Evolutionary conservation across 2,888 invertebrate genomes (phyloP).

Genomic region (Lepidocyrtinus sp.): DNA sequence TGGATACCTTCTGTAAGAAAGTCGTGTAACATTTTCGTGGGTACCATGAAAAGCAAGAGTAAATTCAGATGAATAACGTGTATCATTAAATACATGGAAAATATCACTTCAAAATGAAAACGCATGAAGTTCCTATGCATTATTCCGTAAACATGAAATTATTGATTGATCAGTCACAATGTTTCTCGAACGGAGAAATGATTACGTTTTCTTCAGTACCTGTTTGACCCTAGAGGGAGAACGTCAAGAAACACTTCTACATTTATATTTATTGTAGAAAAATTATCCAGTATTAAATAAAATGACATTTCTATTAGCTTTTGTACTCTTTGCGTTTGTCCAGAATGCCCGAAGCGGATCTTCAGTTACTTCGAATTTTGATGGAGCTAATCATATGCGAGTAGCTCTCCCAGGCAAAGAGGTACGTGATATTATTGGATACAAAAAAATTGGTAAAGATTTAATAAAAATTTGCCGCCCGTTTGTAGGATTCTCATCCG

Average conservation of each 20-base stretch:
- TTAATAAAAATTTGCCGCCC: neutral
- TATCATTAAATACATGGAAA: too few relatives aligned
- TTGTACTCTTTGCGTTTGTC: neutral
- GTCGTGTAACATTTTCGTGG: neutral
- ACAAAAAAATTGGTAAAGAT: neutral
- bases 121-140: neutral
- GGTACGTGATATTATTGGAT: slow-evolving; percentile 1
- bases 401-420: slow-evolving; percentile 21
- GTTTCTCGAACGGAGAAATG: too few relatives aligned
- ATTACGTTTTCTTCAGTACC: too few relatives aligned
- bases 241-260: too few relatives aligned
- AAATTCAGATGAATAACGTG: too few relatives aligned
- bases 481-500: slow-evolving; percentile 30
- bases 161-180: too few relatives aligned
- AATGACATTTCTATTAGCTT: neutral
- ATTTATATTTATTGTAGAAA: neutral
- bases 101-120: neutral
- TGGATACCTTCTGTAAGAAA: neutral
- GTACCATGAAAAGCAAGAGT: neutral
- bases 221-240: neutral
- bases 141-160: neutral
- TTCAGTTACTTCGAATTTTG: neutral
- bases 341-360: neutral
- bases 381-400: neutral
- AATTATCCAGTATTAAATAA: neutral